Conservation (phyloP, 2,888 invertebrate species). For the Helobdella robusta region DNA sequence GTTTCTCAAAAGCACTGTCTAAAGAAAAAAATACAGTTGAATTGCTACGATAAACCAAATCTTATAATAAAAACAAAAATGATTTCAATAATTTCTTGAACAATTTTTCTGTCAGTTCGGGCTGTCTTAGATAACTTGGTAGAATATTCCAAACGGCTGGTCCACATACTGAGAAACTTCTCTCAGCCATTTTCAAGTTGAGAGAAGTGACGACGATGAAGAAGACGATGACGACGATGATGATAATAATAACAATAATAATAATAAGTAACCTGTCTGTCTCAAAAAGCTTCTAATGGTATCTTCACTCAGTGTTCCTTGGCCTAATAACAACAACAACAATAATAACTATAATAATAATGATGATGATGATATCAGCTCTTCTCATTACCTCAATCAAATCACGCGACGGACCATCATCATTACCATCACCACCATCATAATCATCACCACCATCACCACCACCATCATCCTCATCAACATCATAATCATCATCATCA, state of each 20-base stretch:
- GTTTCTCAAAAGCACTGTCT: too few relatives aligned
- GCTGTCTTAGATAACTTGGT: too few relatives aligned
- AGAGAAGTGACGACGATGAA: not conserved
- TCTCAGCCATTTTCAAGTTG: too few relatives aligned
- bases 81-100: too few relatives aligned
- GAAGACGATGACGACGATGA: too few relatives aligned
- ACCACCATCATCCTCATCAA: not conserved
- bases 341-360: not conserved
- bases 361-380: not conserved
- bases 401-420: not conserved
- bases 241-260: not conserved
- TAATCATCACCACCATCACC: not conserved
- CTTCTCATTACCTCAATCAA: not conserved
- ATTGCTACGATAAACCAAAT: too few relatives aligned
- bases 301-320: slow-evolving; percentile 90
- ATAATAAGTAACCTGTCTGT: slow-evolving; percentile 67
- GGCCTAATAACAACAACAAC: slow-evolving; percentile 54
- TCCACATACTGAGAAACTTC: too few relatives aligned
- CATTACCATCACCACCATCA: not conserved
- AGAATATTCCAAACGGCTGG: too few relatives aligned
- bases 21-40: too few relatives aligned
- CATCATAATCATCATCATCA: not conserved
- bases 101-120: too few relatives aligned
- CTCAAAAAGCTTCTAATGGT: slow-evolving; percentile 87
- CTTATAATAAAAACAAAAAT: too few relatives aligned